A percentile compares a stretch with the other conserved stretches of the same genome.
phyloP scores from a whole-genome alignment of 1,140 invertebrate species.

The Saccostrea echinata region DNA sequence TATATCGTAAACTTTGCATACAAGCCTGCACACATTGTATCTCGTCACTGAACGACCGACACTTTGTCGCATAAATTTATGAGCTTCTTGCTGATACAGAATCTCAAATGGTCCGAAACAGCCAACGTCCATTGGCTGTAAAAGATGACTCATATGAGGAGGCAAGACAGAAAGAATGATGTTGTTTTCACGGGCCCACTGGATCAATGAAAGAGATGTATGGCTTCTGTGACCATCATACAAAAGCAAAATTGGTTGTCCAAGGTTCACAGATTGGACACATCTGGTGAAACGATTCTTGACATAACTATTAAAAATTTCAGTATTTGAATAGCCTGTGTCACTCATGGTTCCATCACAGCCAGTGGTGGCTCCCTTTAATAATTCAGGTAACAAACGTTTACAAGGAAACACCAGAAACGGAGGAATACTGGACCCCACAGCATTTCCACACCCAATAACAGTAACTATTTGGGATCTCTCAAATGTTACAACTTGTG shows the following conservation, averaged over 20 bases:
- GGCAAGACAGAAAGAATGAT: too few relatives aligned
- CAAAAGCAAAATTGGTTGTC: conserved; percentile 18
- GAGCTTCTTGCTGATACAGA: conserved; percentile 26
- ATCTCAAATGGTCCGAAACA: conserved; percentile 42
- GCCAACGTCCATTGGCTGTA: conserved; percentile 48
- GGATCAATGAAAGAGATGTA: too few relatives aligned
- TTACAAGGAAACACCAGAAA: conserved; percentile 43
- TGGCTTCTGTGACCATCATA: conserved; percentile 49
- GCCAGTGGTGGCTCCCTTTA: too few relatives aligned
- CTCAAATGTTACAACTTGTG: too few relatives aligned
- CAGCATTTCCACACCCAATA: conserved; percentile 45
- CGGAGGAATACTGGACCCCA: not conserved
- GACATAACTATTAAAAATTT: too few relatives aligned
- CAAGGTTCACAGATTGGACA: not conserved
- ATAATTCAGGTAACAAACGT: conserved; percentile 7
- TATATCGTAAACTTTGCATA: conserved; percentile 41
- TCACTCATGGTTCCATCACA: too few relatives aligned
- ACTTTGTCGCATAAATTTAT: too few relatives aligned
- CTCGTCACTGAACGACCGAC: conserved; percentile 7
- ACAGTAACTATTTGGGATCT: conserved; percentile 21
- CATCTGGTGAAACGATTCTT: conserved; percentile 45
- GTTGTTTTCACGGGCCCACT: too few relatives aligned
- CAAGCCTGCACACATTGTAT: conserved; percentile 51
- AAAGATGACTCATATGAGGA: too few relatives aligned
- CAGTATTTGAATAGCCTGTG: too few relatives aligned